Conservation (phyloP, 1,140 invertebrate genomes). For the Tribolium castaneum region DNA sequence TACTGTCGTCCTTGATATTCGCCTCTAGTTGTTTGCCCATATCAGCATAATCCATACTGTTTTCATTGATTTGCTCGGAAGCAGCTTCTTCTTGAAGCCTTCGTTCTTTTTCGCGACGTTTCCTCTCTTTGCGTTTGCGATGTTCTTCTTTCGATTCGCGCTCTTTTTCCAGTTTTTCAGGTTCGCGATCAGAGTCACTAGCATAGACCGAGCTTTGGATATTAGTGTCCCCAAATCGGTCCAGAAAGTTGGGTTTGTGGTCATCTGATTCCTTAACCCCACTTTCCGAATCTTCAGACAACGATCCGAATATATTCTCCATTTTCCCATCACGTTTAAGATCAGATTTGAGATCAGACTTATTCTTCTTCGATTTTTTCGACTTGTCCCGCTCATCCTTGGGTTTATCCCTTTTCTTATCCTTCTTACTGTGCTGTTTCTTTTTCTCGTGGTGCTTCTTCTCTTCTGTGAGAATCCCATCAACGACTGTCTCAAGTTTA, state of each 20-base stretch:
- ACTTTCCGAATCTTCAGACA: conserved; percentile 76
- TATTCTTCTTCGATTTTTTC: conserved; percentile 71
- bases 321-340: conserved; percentile 78
- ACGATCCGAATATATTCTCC: conserved; percentile 88
- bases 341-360: conserved; percentile 57
- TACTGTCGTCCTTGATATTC: conserved; percentile 75
- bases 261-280: conserved; percentile 45
- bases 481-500: conserved; percentile 62
- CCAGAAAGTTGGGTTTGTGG: conserved; percentile 20
- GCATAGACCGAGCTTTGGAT: conserved; percentile 37
- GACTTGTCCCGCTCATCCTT: conserved; percentile 74
- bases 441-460: conserved; percentile 70
- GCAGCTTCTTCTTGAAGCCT: conserved; percentile 58
- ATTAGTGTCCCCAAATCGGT: conserved; percentile 34
- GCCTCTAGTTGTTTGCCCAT: conserved; percentile 84
- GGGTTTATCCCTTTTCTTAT: conserved; percentile 76
- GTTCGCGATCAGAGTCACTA: conserved; percentile 56
- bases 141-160: conserved; percentile 67
- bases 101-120: conserved; percentile 71
- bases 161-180: conserved; percentile 57
- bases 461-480: conserved; percentile 54
- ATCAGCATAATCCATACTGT: conserved; percentile 82
- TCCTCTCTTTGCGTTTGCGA: conserved; percentile 76
- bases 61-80: conserved; percentile 73
- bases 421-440: conserved; percentile 76